A percentile compares a stretch with the other conserved stretches of the same genome.
Evolutionary conservation across 1,140 invertebrate species (phyloP).

Genomic region (Probaryconus sp.): DNA sequence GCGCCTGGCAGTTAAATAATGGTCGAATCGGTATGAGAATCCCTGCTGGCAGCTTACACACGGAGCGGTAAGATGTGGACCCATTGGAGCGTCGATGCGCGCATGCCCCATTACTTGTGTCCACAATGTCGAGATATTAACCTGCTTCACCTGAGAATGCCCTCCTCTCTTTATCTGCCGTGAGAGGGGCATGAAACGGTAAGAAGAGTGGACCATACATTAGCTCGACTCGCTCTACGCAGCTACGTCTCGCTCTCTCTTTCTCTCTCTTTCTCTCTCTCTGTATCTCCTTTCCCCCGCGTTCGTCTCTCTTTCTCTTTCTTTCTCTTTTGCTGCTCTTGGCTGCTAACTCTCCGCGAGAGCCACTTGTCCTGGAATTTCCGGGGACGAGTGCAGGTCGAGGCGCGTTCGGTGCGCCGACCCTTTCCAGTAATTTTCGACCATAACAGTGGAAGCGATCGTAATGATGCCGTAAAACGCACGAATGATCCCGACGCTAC

Average conservation of each 20-base stretch:
- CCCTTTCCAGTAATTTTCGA: conserved; percentile 45
- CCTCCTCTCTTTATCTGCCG: conserved; percentile 63
- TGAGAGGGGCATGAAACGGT: conserved; percentile 57
- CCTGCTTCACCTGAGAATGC: conserved; percentile 73
- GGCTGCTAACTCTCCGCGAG: conserved; percentile 56
- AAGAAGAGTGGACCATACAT: conserved; percentile 65
- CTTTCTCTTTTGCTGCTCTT: conserved; percentile 35
- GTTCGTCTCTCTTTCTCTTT: conserved; percentile 53
- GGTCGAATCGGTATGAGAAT: conserved; percentile 60
- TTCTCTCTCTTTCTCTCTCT: conserved; percentile 54
- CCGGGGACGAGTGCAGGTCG: conserved; percentile 68
- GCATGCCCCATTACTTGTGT: conserved; percentile 75
- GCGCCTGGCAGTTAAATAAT: conserved; percentile 55
- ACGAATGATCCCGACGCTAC: conserved; percentile 8
- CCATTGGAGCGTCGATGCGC: conserved; percentile 65
- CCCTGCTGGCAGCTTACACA: conserved; percentile 60
- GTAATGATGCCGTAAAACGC: conserved; percentile 53
- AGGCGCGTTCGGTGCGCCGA: conserved; percentile 38
- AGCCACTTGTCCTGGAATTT: conserved; percentile 75
- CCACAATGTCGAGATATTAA: conserved; percentile 76
- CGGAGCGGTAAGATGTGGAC: conserved; percentile 60
- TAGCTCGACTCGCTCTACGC: conserved; percentile 67
- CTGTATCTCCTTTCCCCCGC: too few relatives aligned
- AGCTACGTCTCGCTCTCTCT: conserved; percentile 48
- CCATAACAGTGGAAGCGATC: conserved; percentile 45